Base-by-base conservation (phyloP, 1,140 invertebrate genomes). In the Atta texana region DNA sequence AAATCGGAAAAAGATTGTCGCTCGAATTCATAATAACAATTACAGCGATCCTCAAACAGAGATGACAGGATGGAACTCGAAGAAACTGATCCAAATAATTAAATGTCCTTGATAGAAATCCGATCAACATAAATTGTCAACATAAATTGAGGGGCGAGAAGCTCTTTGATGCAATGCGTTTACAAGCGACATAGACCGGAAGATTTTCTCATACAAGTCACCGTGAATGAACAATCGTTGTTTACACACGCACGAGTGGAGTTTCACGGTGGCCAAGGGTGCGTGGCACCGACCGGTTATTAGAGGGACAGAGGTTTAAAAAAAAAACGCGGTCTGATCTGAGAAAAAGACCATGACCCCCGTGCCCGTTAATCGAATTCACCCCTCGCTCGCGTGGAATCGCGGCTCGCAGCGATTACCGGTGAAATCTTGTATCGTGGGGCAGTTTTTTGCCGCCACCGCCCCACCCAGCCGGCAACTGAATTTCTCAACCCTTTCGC, bases 281-380 rank as follows among this genome's bases (percentile, higher is more conserved):
- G 80, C 80, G 55, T 61, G 80, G 12, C 68, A 49, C 55, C 77
- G 64, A 74, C 80, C 68, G 69, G 55, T 84, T 84, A 75, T 84
- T 84, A 75, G 34, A 88, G 59, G 75, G 80, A 88, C 28, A 68
- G 53, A 71, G 49, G 78, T 82, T 81, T 85, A 87, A 63, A 57
- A 53, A 61, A 49, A 31, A 12, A 55, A 16, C 61, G 51, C 66
- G 31, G 31, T 28, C 57, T 55, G 87, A 86, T 91, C 84, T 86
- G 78, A 87, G 86, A 92, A 86, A 88, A 89, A 89, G 88, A 93
- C 87, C 76, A 77, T 34, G 91, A 88, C 87, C 89, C 86, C 81
- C 82, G 88, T 89, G 84, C 87, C 24, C 88, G 91, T 92, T 95
- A 94, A 95, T 95, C 93, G 94, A 94, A 95, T 95, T 95, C 93